Base-by-base conservation (phyloP, 2,888 invertebrate species). In the Parnassius glacialis region DNA sequence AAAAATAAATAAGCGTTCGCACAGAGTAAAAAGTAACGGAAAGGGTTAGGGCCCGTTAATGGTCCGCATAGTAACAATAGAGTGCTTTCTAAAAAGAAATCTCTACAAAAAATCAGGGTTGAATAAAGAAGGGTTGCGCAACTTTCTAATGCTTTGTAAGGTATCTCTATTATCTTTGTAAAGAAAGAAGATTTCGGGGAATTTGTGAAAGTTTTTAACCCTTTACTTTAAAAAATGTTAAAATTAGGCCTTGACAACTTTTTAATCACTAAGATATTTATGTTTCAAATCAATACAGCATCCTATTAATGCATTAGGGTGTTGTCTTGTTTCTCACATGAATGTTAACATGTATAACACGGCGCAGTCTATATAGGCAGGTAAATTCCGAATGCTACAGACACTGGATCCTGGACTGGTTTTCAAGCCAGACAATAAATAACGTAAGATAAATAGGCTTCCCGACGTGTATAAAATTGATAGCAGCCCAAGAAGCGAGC, bases 141-240 rank as follows among this genome's bases (percentile, higher is more conserved):
- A 91, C 91, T 91, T 91, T 91, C 91, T 87, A 90, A 87, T 84
- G 78, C 87, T 81, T 90, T 90, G 88, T 89, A 80, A 89, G 86
- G 84, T 87, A 81, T 80, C 78, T 75, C 72, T 82, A 83, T 83
- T 67, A 68, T 75, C 71, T 68, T 67, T 68, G 72, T 74, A 71
- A 74, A 77, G 74, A 71, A 74, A 77, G 74, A 75, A 65, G 62
- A 70, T 76, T 88, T 88, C 87, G 84, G 62, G 74, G 90, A 89
- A 90, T 75, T 78, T 74, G 85, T 81, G 87, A 88, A 90, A 89
- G 87, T 87, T 55, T 55, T 80, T 79, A 76, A 83, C 81, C 81
- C 84, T 83, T 80, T 76, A 59, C 34, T 34, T 48, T 48, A 12
- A 48, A 7, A 48, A 13, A 48, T 13, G 10, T 45, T 45, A 12